Conservation (phyloP, 2,888 invertebrate species). For the Melanostoma scalare region DNA sequence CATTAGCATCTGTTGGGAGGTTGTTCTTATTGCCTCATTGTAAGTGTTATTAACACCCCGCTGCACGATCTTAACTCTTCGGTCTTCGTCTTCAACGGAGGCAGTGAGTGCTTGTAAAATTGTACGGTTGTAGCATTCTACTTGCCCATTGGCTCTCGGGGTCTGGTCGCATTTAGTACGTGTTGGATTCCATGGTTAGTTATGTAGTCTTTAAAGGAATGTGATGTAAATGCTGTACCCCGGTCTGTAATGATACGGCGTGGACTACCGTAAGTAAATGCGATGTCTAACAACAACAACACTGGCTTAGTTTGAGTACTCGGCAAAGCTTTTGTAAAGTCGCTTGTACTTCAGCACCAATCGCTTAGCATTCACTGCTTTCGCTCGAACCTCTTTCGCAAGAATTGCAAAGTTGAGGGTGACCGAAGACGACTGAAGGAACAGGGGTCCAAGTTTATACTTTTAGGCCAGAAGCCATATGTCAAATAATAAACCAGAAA, state of each 20-base stretch:
- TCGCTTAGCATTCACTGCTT: too few species aligned
- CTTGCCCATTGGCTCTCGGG: slow-evolving; percentile 21
- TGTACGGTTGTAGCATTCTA: slow-evolving; percentile 23
- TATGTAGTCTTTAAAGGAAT: not conserved
- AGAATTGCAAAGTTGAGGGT: too few species aligned
- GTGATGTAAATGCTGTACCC: slow-evolving; percentile 21
- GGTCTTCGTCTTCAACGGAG: not conserved
- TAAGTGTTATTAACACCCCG: slow-evolving; percentile 37
- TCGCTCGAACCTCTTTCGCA: too few species aligned
- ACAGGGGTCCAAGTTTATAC: too few species aligned
- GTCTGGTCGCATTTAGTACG: slow-evolving; percentile 29
- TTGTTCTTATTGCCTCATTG: slow-evolving; percentile 20
- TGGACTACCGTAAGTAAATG: not conserved
- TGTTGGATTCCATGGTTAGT: not conserved
- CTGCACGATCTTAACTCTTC: slow-evolving; percentile 11
- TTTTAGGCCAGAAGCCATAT: too few species aligned
- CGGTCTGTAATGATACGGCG: not conserved
- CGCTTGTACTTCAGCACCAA: too few species aligned
- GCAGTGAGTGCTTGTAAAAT: slow-evolving; percentile 9
- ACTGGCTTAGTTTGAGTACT: slow-evolving; percentile 25
- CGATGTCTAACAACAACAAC: not conserved
- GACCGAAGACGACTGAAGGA: too few species aligned
- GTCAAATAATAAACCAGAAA: too few species aligned
- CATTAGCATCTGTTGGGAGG: slow-evolving; percentile 15
- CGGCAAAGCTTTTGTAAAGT: slow-evolving; percentile 18